Conservation (phyloP, 2,113 vertebrate genomes). For the Dasyprocta punctata region DNA sequence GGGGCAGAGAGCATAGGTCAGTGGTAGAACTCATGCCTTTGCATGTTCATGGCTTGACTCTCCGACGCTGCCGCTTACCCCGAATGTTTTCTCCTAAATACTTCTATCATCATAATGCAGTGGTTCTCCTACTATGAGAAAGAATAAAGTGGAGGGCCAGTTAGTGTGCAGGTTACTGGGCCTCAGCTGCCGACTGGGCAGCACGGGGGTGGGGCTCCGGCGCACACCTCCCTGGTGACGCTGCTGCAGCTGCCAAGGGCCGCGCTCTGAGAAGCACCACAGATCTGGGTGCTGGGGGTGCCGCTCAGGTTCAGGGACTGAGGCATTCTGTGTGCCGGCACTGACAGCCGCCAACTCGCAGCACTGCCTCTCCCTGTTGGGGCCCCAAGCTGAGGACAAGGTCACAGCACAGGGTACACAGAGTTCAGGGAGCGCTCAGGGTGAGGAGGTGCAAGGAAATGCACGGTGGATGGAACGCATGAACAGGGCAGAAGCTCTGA, state of each 20-base stretch:
- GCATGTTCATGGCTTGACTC: background rate
- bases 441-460: background rate
- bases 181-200: background rate
- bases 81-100: background rate
- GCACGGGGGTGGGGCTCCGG: background rate
- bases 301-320: background rate
- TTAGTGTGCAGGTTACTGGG: background rate
- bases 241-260: background rate
- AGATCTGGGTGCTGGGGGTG: background rate
- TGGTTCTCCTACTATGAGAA: background rate
- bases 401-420: background rate
- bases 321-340: background rate
- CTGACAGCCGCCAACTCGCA: background rate
- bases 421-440: rapidly evolving
- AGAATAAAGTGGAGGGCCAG: background rate
- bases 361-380: background rate
- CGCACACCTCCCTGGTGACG: background rate
- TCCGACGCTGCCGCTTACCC: background rate
- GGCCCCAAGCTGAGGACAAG: background rate
- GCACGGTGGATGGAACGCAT: background rate
- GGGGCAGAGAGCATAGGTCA: background rate
- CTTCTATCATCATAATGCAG: background rate
- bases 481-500: background rate
- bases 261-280: background rate
- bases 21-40: background rate